Conservation (phyloP, 2,888 invertebrate species). For the Drosophila limbata region DNA sequence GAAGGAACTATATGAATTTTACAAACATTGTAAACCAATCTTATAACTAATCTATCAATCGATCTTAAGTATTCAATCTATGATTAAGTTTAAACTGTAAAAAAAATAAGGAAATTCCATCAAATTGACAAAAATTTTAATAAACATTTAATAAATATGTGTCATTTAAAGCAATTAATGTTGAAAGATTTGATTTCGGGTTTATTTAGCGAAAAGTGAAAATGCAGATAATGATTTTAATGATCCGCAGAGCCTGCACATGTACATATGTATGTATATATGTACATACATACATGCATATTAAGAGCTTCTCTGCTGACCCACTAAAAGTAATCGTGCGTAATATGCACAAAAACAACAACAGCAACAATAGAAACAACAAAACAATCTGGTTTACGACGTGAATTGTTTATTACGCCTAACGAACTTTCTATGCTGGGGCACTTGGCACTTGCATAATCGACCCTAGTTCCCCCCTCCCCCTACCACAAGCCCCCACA, state of each 20-base stretch:
- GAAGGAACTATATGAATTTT: neutral
- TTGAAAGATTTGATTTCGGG: neutral
- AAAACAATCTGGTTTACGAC: slow-evolving; percentile 70
- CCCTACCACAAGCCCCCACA: neutral
- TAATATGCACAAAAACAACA: slow-evolving; percentile 45
- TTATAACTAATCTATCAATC: neutral
- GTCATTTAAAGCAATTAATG: neutral
- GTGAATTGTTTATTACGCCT: slow-evolving; percentile 76
- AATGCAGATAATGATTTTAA: slow-evolving; percentile 43
- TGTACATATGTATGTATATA: neutral
- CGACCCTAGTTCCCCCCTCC: slow-evolving; percentile 3
- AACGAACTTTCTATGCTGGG: slow-evolving; percentile 69
- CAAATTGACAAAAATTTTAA: neutral
- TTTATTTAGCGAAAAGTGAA: slow-evolving; percentile 44
- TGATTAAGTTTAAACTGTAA: neutral
- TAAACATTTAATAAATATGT: neutral
- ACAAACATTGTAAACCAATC: no score
- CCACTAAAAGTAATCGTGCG: slow-evolving; percentile 67
- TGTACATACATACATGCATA: no score
- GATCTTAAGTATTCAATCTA: neutral
- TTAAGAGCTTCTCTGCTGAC: slow-evolving; percentile 45
- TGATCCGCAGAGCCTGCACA: slow-evolving; percentile 27
- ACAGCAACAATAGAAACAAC: slow-evolving; percentile 27
- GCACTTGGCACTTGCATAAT: slow-evolving; percentile 69
- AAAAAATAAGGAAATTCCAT: neutral